A percentile compares a stretch with the other conserved stretches of the same genome.
These are phyloP conservation scores for Mus caroli DNA, from an alignment of 2,797 vertebrate genomes.

Conservation along the genomic window DNA sequence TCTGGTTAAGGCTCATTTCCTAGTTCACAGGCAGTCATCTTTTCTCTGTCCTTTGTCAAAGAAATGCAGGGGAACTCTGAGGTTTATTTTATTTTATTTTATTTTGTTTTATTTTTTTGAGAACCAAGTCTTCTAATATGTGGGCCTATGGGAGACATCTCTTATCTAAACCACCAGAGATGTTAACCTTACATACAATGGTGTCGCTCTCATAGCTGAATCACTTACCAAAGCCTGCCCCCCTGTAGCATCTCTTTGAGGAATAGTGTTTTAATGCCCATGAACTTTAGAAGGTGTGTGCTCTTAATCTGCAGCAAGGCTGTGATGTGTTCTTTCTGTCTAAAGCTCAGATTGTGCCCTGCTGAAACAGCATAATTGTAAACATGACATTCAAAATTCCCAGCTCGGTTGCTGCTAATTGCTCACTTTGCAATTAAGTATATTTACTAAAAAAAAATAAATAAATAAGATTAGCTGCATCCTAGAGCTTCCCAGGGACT, in stretches of 20 bases:
- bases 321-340: conserved; percentile 7
- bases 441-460: conserved; percentile 46
- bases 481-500: background rate
- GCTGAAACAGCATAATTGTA: conserved; percentile 19
- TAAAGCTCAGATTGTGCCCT: conserved; percentile 4
- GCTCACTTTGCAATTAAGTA: conserved; percentile 34
- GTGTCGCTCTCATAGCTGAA: background rate
- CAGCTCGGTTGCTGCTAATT: conserved; percentile 25
- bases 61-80: background rate
- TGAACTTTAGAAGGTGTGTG: background rate
- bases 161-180: background rate
- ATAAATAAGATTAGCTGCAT: conserved; percentile 21
- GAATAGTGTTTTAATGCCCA: background rate
- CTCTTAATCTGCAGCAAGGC: background rate
- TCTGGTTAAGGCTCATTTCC: background rate
- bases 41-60: background rate
- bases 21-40: background rate
- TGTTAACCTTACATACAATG: background rate
- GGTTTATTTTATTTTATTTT: no score
- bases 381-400: conserved; percentile 25
- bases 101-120: background rate
- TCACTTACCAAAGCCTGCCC: background rate
- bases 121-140: background rate
- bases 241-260: background rate
- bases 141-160: background rate